Evolutionary conservation across 2,888 invertebrate species (phyloP), one percentile per base, ranked within the genome.

Genomic region (Dasysyrphus albostriatus): DNA sequence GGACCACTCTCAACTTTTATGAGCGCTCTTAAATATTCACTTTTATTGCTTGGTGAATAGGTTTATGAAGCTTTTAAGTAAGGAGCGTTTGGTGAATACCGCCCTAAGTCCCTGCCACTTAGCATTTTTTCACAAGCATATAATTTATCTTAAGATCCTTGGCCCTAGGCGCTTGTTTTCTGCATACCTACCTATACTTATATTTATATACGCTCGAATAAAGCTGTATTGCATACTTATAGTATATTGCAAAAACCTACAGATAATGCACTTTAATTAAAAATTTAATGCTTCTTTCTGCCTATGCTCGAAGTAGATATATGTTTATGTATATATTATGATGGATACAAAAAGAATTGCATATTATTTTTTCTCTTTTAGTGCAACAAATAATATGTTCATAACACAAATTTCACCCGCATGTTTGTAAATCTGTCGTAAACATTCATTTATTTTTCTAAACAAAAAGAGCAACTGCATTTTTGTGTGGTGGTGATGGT

Each of bases 391-490:
- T 63, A 58, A 73, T 63, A 44, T 61, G 49, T 49, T 42, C 65
- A 63, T 42, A 51, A 65, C 19, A 42, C 32, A 65, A 44, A 34
- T 29, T 24, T 54, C 39, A 54, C 76, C 58, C 73, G 73, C 63
- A 79, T 75, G 63, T 58, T 74, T 44, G 63, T 69, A 77, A 85
- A 82, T 82, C 85, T 82, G 85, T 85, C 85, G 82, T 82, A 77
- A 77, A 74, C 85, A 77, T 82, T 85, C 82, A 78, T 77, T 74
- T 74, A 82, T 84, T 84, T 63, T 54, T 59, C 82, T 69, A 85
- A 76, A 74, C 79, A 58, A 39, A 34, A 54, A 63, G 58, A 34
- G 29, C 59, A 24, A 24, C 24, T 24, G 24, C 24, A 14, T 14
- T 61, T 59, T n/a, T 72, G 24, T 65, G 24, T 42, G 34, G 34